A percentile compares a stretch with the other conserved stretches of the same genome.
Evolutionary conservation across 2,888 invertebrate genomes (phyloP).

Genomic region (Megalurothrips usitatus): DNA sequence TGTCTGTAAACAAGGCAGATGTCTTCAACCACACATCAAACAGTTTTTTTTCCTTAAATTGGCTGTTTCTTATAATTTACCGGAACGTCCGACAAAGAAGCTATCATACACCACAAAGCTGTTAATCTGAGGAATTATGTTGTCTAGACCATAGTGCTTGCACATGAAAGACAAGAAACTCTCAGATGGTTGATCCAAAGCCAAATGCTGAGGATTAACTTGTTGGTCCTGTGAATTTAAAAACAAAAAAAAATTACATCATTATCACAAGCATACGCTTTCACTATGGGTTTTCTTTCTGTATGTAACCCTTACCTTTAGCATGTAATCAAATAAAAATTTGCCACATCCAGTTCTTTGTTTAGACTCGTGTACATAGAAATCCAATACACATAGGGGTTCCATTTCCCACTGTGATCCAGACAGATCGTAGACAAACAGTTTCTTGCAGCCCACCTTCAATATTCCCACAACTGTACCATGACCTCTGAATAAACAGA

Average conservation of each 20-base stretch:
- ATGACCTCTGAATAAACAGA: conserved; percentile 54
- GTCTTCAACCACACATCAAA: neutral
- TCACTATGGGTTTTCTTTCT: neutral
- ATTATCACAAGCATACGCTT: neutral
- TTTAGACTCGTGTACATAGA: conserved; percentile 78
- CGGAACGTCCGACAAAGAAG: conserved; percentile 58
- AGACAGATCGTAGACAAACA: conserved; percentile 74
- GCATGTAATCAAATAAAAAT: conserved; percentile 80
- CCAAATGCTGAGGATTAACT: conserved; percentile 65
- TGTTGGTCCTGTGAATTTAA: conserved; percentile 59
- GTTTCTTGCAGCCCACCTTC: conserved; percentile 83
- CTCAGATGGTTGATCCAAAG: conserved; percentile 88
- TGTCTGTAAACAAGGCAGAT: neutral
- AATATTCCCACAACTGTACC: conserved; percentile 75
- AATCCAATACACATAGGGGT: conserved; percentile 87
- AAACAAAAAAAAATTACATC: conserved; percentile 33
- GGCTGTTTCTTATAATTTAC: conserved; percentile 13
- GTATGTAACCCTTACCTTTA: conserved; percentile 53
- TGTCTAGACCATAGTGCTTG: conserved; percentile 70
- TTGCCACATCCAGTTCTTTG: conserved; percentile 85
- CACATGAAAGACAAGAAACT: conserved; percentile 80
- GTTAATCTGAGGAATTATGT: conserved; percentile 74
- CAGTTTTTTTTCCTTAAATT: neutral
- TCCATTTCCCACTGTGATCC: conserved; percentile 70
- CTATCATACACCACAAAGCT: conserved; percentile 82